Evolutionary conservation across 2,113 vertebrate genomes (phyloP), one percentile per base, ranked within the genome.

Genomic region (Bufo bufo): DNA sequence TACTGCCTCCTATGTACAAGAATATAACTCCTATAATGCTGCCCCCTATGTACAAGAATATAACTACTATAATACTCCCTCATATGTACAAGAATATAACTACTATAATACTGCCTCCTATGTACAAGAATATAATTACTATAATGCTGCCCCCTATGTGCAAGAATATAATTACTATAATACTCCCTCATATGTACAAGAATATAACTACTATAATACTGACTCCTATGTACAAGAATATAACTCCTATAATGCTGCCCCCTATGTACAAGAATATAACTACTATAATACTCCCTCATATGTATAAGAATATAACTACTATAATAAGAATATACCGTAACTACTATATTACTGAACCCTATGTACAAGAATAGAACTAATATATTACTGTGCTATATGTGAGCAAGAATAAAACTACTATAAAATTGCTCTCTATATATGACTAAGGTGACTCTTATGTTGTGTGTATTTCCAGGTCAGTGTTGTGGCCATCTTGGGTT

Each of bases 401-500:
- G 5, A 49, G 45, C 69, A 72, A 33, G 69, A 72, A 72, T 72
- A 72, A 16, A 72, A 72, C 66, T 69, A 69, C 66, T 72, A 72
- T 72, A 45, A 72, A 7, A 72, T 43, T 45, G 33, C 69, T 16
- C 43, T 16, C 72, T 75, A 20, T 75, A 43, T 50, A 9, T 72
- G 43, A 5, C 65, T 69, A 11, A 1, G 45, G 7, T 6, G 69
- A 6, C 45, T 49, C 69, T 74, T 16, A 49, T 47, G 14, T 49
- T 6, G 6, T 33, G 20, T 88, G 85, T 23, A 14, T 10, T 87
- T 89, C 14, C 94, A 99, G 98, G 93, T 99, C 85, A 98, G 96
- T 52, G 49, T 98, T 52, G 97, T 96, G 77, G 95, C 97, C 89
- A 92, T 98, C 69, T 90, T 98, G 87, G 97, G 97, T n/a, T 94